Percentiles rank a stretch among this genome's conserved stretches.
phyloP scores from a whole-genome alignment of 1,140 invertebrate genomes.

The Eupristina koningsbergeri region DNA sequence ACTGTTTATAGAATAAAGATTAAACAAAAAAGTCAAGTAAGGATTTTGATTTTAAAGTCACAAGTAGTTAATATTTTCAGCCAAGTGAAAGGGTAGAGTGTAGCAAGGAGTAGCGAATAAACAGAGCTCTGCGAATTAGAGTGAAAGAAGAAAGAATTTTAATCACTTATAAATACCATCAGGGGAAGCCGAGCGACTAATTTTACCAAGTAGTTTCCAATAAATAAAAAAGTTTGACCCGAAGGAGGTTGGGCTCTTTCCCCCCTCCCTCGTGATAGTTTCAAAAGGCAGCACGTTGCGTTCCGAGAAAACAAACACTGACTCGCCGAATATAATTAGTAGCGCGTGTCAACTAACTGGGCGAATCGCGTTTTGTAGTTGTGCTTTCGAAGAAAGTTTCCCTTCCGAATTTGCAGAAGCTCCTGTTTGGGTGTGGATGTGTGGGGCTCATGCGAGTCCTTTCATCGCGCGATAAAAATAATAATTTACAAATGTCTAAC shows the following conservation, averaged over 20 bases:
- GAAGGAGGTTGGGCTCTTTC: background rate
- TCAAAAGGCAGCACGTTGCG: constrained; percentile 46
- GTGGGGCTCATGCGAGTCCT: constrained; percentile 6
- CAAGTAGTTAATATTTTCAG: constrained; percentile 13
- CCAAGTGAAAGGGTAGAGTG: background rate
- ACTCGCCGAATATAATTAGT: constrained; percentile 51
- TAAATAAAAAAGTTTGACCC: constrained; percentile 43
- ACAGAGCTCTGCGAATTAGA: background rate
- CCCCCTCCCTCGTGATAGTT: constrained; percentile 12
- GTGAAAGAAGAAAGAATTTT: constrained; percentile 37
- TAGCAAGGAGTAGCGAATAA: background rate
- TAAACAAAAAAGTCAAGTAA: too few relatives aligned
- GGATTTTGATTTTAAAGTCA: too few relatives aligned
- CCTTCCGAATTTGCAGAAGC: constrained; percentile 28
- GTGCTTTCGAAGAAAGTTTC: constrained; percentile 46
- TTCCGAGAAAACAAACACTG: constrained; percentile 50
- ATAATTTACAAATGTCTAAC: constrained; percentile 39
- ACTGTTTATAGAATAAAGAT: too few relatives aligned
- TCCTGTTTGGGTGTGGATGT: too few relatives aligned
- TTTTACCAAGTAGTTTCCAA: constrained; percentile 44
- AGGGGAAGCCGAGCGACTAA: constrained; percentile 21
- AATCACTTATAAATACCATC: constrained; percentile 45
- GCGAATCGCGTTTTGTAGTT: constrained; percentile 29
- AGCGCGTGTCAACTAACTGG: constrained; percentile 49
- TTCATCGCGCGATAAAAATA: constrained; percentile 46